A percentile compares a stretch with the other conserved stretches of the same genome.
phyloP scores from a whole-genome alignment of 1,140 invertebrate genomes.

The Hypothenemus hampei region DNA sequence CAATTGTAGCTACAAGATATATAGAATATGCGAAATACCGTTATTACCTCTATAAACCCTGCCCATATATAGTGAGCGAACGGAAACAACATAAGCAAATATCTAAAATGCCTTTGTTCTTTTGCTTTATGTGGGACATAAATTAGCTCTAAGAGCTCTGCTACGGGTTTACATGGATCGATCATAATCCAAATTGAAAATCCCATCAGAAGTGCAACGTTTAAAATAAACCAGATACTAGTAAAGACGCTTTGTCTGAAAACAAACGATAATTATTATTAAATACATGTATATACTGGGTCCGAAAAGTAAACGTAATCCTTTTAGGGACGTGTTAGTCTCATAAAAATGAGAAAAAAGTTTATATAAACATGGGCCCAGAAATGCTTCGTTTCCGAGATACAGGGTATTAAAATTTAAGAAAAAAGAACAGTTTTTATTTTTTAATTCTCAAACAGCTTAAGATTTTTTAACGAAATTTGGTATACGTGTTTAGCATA shows the following conservation, averaged over 20 bases:
- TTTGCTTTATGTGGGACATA: conserved; percentile 28
- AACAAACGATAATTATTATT: too few relatives aligned
- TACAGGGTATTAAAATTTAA: too few relatives aligned
- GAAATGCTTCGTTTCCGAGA: too few relatives aligned
- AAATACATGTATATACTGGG: not conserved
- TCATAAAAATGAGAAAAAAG: too few relatives aligned
- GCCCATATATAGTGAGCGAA: conserved; percentile 40
- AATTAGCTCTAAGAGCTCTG: conserved; percentile 43
- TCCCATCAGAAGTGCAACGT: conserved; percentile 30
- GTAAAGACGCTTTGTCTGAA: conserved; percentile 42
- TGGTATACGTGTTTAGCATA: too few relatives aligned
- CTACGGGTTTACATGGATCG: conserved; percentile 37
- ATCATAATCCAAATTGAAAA: conserved; percentile 41
- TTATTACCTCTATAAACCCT: conserved; percentile 44
- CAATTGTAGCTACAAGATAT: not conserved
- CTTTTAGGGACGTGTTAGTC: too few relatives aligned
- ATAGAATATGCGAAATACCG: not conserved
- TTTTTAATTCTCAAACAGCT: too few relatives aligned
- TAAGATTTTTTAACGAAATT: too few relatives aligned
- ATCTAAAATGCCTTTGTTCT: conserved; percentile 36
- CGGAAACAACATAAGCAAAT: conserved; percentile 40
- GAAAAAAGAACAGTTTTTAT: too few relatives aligned
- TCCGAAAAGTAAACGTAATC: too few relatives aligned
- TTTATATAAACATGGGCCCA: too few relatives aligned
- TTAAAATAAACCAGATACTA: conserved; percentile 39